These are phyloP conservation scores for Achatina immaculata DNA, from an alignment of 1,140 invertebrate genomes.

Conservation along the genomic window DNA sequence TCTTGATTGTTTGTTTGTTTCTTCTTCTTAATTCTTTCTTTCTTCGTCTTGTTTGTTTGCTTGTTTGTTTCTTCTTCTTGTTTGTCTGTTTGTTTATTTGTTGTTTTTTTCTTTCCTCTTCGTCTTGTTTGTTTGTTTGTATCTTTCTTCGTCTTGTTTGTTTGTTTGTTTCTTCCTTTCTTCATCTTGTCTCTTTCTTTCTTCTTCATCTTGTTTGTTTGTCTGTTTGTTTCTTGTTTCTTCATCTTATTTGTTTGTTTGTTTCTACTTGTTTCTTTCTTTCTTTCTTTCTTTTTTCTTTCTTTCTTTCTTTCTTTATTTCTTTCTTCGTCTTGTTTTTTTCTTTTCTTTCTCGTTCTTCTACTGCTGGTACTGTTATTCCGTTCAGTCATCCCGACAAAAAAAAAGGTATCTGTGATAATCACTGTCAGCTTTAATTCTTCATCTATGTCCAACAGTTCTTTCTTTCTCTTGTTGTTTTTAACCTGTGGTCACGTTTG, in stretches of 20 bases:
- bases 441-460: no score
- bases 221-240: background rate
- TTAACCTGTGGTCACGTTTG: no score
- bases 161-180: background rate
- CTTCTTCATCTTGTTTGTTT: background rate
- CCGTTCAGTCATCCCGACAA: no score
- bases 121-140: background rate
- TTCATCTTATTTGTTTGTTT: background rate
- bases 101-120: background rate
- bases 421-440: no score
- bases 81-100: background rate
- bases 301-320: slow-evolving; percentile 14
- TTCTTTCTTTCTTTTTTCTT: background rate
- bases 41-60: background rate
- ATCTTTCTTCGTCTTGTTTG: background rate
- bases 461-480: no score
- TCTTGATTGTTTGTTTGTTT: background rate
- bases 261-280: background rate
- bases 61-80: background rate
- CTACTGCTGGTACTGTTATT: background rate
- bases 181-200: background rate
- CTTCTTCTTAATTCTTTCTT: background rate
- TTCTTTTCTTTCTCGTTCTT: background rate
- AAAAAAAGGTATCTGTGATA: no score
- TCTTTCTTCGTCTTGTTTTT: background rate